Percentiles rank a stretch among this genome's conserved stretches.
phyloP scores from a whole-genome alignment of 2,797 vertebrate species.

The Rhodeus uyekii region DNA sequence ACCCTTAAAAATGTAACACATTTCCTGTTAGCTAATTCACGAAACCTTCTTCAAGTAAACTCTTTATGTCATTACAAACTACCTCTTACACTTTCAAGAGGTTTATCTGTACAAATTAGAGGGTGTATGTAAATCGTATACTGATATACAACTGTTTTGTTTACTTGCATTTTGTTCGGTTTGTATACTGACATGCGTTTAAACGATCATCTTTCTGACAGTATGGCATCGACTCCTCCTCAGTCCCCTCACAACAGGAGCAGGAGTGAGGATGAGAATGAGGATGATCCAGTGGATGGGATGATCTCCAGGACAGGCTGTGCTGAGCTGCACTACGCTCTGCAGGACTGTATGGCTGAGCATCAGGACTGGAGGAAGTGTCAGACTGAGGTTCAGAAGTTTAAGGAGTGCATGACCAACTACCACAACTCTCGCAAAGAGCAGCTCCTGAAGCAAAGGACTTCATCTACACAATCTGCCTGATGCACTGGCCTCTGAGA shows the following conservation, averaged over 20 bases:
- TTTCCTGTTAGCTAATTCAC: neutral
- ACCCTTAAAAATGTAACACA: constrained; percentile 6
- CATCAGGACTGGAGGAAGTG: constrained; percentile 90
- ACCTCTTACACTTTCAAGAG: neutral
- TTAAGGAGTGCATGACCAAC: constrained; percentile 86
- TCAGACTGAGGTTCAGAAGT: constrained; percentile 82
- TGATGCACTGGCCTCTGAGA: constrained; percentile 17
- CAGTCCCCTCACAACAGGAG: constrained; percentile 78
- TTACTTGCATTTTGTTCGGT: neutral
- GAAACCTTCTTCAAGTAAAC: neutral
- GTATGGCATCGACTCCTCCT: constrained; percentile 71
- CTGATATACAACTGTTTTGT: neutral
- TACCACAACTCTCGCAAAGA: constrained; percentile 72
- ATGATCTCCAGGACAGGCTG: constrained; percentile 88
- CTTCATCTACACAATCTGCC: constrained; percentile 38
- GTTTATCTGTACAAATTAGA: too few species aligned
- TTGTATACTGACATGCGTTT: neutral
- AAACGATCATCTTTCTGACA: neutral
- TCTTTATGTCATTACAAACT: neutral
- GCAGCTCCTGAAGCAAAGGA: constrained; percentile 66
- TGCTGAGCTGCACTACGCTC: constrained; percentile 78
- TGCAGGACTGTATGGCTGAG: constrained; percentile 92
- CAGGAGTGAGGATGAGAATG: constrained; percentile 73
- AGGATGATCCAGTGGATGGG: constrained; percentile 85
- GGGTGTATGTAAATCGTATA: neutral